A percentile compares a stretch with the other conserved stretches of the same genome.
Evolutionary conservation across 2,888 invertebrate genomes (phyloP).

Genomic region (Theristus sp.): DNA sequence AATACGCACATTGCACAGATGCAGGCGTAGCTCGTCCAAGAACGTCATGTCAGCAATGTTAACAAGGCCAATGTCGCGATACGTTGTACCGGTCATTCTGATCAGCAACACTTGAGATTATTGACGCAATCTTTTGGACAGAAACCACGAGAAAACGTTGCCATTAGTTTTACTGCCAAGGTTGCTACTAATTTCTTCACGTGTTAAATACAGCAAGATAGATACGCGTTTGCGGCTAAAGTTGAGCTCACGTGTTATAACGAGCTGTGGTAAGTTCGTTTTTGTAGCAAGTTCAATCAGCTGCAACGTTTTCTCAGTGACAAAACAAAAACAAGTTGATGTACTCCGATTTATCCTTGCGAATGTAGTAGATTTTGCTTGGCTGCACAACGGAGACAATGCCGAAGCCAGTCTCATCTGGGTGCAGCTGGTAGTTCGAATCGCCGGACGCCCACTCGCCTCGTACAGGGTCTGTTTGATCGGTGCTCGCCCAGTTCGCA

Average conservation of each 20-base stretch:
- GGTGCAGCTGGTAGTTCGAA: not conserved
- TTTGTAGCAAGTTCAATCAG: too few relatives aligned
- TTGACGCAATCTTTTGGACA: too few relatives aligned
- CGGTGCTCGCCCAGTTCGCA: not conserved
- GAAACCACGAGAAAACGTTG: too few relatives aligned
- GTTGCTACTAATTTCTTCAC: too few relatives aligned
- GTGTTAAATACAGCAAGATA: too few relatives aligned
- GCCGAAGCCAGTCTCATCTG: not conserved
- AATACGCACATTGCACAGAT: not conserved
- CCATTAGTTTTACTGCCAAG: too few relatives aligned
- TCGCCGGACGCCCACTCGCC: not conserved
- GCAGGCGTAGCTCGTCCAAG: not conserved
- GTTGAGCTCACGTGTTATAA: too few relatives aligned
- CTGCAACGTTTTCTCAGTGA: too few relatives aligned
- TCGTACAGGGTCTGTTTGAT: not conserved
- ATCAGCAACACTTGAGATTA: too few relatives aligned
- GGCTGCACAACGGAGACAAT: not conserved
- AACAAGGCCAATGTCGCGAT: not conserved
- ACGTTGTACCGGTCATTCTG: not conserved
- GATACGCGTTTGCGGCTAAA: too few relatives aligned
- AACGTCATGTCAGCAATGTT: not conserved
- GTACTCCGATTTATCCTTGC: not conserved
- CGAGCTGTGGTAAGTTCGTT: too few relatives aligned
- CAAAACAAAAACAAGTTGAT: too few relatives aligned
- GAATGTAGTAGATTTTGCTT: not conserved